Evolutionary conservation across 2,113 vertebrate species (phyloP).

Genomic region (Callocephalon fimbriatum): DNA sequence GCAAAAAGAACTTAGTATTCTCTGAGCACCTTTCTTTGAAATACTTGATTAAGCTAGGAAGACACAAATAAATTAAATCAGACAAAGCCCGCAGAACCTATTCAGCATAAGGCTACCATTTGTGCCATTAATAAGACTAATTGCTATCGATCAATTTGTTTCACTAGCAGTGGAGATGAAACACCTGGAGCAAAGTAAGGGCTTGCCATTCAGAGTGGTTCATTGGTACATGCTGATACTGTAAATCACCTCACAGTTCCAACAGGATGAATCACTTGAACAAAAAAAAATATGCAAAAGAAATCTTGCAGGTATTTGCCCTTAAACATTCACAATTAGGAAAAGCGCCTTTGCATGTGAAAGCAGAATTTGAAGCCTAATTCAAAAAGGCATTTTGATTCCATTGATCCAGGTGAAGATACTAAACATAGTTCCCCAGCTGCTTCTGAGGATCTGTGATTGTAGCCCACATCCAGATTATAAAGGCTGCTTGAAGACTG

Average conservation of each 20-base stretch:
- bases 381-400: neutral
- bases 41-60: conserved; percentile 41
- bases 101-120: neutral
- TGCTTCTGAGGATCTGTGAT: neutral
- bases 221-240: neutral
- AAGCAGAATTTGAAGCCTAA: neutral
- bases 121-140: conserved; percentile 41
- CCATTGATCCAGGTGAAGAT: neutral
- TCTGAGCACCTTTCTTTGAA: neutral
- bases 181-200: neutral
- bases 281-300: neutral
- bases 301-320: neutral
- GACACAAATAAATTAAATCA: conserved; percentile 30
- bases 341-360: neutral
- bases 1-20: neutral
- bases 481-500: neutral
- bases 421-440: neutral
- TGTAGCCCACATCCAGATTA: too few relatives aligned
- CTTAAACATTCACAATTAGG: neutral
- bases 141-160: conserved; percentile 20
- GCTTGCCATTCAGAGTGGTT: neutral
- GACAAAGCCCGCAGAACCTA: conserved; percentile 22
- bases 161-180: neutral
- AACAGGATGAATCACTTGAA: neutral
- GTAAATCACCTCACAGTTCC: neutral